Percentiles rank a stretch among this genome's conserved stretches.
These are phyloP conservation scores for Acronicta aceris DNA, from an alignment of 2,888 invertebrate species.

Conservation along the genomic window DNA sequence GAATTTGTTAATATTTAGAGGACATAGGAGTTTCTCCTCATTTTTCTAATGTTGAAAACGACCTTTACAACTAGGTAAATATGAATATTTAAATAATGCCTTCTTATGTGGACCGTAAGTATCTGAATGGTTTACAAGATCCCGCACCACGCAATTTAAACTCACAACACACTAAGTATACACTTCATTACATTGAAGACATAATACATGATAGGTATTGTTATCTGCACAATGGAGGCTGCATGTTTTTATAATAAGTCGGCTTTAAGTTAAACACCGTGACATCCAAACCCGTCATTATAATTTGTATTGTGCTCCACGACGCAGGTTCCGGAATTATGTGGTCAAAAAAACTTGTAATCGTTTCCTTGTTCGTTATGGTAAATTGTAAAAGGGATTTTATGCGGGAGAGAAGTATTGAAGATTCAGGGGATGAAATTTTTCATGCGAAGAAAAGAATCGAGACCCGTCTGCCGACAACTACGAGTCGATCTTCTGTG, in stretches of 20 bases:
- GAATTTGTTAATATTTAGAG: no score
- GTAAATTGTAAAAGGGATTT: conserved; percentile 33
- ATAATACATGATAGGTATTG: conserved; percentile 62
- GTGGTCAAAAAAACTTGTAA: conserved; percentile 41
- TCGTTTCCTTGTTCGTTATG: conserved; percentile 36
- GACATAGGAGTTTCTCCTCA: no score
- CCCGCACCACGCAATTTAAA: conserved; percentile 15
- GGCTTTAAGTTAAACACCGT: conserved; percentile 44
- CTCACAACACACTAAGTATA: conserved; percentile 28
- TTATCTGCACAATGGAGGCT: conserved; percentile 57
- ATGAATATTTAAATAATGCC: conserved; percentile 1
- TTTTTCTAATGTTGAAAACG: no score
- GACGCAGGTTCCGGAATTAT: conserved; percentile 50
- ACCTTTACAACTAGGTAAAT: no score
- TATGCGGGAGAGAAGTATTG: conserved; percentile 25
- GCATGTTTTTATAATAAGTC: conserved; percentile 53
- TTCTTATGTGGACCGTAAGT: neutral
- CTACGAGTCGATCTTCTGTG: conserved; percentile 46
- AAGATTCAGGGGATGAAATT: conserved; percentile 18
- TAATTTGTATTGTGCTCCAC: conserved; percentile 27
- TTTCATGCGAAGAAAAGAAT: conserved; percentile 22
- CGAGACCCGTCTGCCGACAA: conserved; percentile 44
- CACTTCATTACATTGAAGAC: conserved; percentile 25
- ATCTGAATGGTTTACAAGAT: conserved; percentile 7
- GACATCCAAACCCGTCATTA: conserved; percentile 40